phyloP scores from a whole-genome alignment of 1,140 invertebrate genomes.

The Macrosteles quadrilineatus region DNA sequence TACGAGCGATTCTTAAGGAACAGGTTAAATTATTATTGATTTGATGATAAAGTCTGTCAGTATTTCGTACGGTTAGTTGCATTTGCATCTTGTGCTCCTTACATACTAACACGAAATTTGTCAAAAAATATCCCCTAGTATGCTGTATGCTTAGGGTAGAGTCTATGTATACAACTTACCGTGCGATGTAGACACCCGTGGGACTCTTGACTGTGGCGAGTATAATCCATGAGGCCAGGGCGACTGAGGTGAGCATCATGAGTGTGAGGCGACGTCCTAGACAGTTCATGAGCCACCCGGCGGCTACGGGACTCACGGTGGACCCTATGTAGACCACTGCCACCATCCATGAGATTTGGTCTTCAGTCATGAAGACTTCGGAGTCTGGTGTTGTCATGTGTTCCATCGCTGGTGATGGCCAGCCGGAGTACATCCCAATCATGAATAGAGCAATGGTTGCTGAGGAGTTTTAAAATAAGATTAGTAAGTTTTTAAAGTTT shows the following conservation, averaged over 20 bases:
- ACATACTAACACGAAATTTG: too few relatives aligned
- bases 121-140: too few relatives aligned
- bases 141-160: too few relatives aligned
- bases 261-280: constrained; percentile 70
- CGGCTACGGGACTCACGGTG: constrained; percentile 32
- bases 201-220: constrained; percentile 47
- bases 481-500: too few relatives aligned
- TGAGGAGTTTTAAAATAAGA: too few relatives aligned
- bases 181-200: constrained; percentile 26
- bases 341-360: constrained; percentile 38
- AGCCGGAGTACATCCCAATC: constrained; percentile 66
- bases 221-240: constrained; percentile 55
- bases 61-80: too few relatives aligned
- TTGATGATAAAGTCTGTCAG: too few relatives aligned
- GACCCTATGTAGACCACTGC: constrained; percentile 36
- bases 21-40: too few relatives aligned
- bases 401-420: constrained; percentile 69
- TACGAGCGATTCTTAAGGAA: too few relatives aligned
- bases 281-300: constrained; percentile 64
- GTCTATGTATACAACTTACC: too few relatives aligned
- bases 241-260: constrained; percentile 63
- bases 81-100: too few relatives aligned
- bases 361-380: not conserved
- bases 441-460: constrained; percentile 48
- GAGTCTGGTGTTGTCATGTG: constrained; percentile 51